Base-by-base conservation (phyloP, 2,888 invertebrate genomes). In the Tromatobia lineatoria region DNA sequence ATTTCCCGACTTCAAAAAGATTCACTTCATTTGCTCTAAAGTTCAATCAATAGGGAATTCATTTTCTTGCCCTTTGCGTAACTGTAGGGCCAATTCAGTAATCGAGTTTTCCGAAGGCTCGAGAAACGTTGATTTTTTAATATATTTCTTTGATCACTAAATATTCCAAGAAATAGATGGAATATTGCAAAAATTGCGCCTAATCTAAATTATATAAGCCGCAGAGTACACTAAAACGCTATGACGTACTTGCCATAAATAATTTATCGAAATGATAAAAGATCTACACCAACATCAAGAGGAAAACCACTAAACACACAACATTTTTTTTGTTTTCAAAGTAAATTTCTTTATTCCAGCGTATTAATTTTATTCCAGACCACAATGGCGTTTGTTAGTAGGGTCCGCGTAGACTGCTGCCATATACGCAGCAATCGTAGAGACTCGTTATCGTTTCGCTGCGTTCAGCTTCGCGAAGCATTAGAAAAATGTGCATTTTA, bases 321-420 rank as follows among this genome's bases (percentile, higher is more conserved):
- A 8, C 38, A 29, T 57, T 75, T 50, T 74, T 78, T 75, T 81
- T 64, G 45, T 82, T 83, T 71, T 87, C 85, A 90, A 90, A 89
- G 86, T 90, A 88, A 90, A 89, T 90, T 88, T 88, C 87, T 90
- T 90, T 90, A 89, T 90, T 90, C 88, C 88, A 90, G 88, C 89
- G 88, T 87, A 90, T 90, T 88, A 89, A 54, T 89, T 89, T 80
- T 88, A 82, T 80, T 79, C 47, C 88, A 86, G 87, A 89, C 90
- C 90, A 86, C 90, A 89, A 90, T 90, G 91, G 90, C 90, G 84
- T 90, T 90, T 90, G 89, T 90, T 89, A 74, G 76, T 90, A 89
- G 87, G 89, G 87, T 91, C 90, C 84, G 87, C 38, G 77, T 77
- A 87, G 85, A 88, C 86, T 87, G 86, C 38, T 80, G 87, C 73